Conservation (phyloP, 2,113 vertebrate genomes). For the Naja naja region DNA sequence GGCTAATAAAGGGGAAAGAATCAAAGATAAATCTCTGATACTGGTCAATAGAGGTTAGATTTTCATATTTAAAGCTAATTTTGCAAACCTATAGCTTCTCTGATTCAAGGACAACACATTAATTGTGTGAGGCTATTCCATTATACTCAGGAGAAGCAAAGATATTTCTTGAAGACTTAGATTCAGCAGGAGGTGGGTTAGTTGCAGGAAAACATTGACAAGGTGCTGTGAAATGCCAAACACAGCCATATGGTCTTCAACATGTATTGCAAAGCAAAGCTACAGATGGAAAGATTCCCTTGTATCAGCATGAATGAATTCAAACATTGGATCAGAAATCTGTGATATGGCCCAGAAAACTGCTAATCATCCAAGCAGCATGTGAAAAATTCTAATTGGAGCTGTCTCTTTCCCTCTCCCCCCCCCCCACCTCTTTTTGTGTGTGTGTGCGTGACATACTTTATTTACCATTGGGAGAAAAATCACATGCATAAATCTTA, state of each 20-base stretch:
- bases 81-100: slow-evolving; percentile 28
- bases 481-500: not conserved
- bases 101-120: slow-evolving; percentile 14
- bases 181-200: slow-evolving; percentile 52
- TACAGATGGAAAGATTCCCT: slow-evolving; percentile 65
- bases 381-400: slow-evolving; percentile 46
- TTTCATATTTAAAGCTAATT: not conserved
- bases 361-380: slow-evolving; percentile 39
- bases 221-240: slow-evolving; percentile 59
- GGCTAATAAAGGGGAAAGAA: slow-evolving; percentile 22
- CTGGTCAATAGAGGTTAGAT: slow-evolving; percentile 1
- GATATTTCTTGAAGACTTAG: slow-evolving; percentile 52
- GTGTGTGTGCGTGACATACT: not conserved
- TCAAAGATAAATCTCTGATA: not conserved
- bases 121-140: not conserved
- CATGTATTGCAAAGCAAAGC: slow-evolving; percentile 63
- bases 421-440: not conserved
- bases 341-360: slow-evolving; percentile 53
- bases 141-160: slow-evolving; percentile 47
- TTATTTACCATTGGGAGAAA: not conserved
- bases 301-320: slow-evolving; percentile 51
- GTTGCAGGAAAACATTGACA: slow-evolving; percentile 62
- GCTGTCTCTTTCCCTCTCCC: not conserved
- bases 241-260: slow-evolving; percentile 67
- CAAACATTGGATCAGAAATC: slow-evolving; percentile 54